Conservation (phyloP, 2,113 vertebrate species). For the Takifugu flavidus region DNA sequence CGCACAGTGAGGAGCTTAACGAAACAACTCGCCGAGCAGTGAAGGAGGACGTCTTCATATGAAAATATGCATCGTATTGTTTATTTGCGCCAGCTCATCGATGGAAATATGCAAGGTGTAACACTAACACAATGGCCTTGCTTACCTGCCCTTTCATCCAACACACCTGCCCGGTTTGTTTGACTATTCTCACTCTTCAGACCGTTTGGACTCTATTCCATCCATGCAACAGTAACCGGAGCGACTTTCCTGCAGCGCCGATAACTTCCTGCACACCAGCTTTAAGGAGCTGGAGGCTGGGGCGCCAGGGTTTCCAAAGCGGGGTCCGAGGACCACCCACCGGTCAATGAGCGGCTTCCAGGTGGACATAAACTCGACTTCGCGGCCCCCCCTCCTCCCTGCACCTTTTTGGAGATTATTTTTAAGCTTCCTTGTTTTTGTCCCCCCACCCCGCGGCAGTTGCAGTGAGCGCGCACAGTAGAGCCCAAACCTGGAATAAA, state of each 20-base stretch:
- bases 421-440: background rate
- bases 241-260: background rate
- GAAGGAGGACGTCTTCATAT: slow-evolving; percentile 8
- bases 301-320: slow-evolving; percentile 25
- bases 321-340: slow-evolving; percentile 40
- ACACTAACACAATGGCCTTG: slow-evolving; percentile 5
- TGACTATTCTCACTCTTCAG: background rate
- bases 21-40: background rate
- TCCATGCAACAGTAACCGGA: slow-evolving; percentile 7
- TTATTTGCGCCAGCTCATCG: slow-evolving; percentile 3
- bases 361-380: slow-evolving; percentile 7
- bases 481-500: too few relatives aligned
- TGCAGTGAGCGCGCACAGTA: too few relatives aligned
- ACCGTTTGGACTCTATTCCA: background rate
- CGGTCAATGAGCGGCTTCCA: slow-evolving; percentile 22
- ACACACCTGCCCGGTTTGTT: slow-evolving; percentile 49
- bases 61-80: slow-evolving; percentile 43
- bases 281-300: background rate
- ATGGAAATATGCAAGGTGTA: slow-evolving; percentile 27
- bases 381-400: background rate
- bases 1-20: background rate
- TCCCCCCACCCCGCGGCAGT: background rate
- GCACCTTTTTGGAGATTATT: background rate
- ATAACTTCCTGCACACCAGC: background rate
- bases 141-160: slow-evolving; percentile 37